Evolutionary conservation across 2,113 vertebrate species (phyloP), one percentile per base, ranked within the genome.

Genomic region (Paraplagusia blochii): DNA sequence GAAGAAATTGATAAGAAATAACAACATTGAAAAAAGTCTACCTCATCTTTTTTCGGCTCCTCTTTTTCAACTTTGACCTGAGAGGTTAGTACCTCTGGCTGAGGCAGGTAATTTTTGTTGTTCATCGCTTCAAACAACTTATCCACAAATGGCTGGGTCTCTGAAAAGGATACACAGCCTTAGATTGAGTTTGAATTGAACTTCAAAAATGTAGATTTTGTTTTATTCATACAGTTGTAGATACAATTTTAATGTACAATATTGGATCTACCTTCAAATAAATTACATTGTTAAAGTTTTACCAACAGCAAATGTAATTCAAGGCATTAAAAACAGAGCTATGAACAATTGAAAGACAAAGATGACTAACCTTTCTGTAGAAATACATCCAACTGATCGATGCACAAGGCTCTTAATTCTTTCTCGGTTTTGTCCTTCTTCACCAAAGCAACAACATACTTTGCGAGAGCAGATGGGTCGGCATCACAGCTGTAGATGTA

Each of bases 341-440:
- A 36, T 29, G 49, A 51, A 11, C 33, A 51, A 17, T 11, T 6
- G 12, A 5, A 7, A 5, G 34, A 5, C 11, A n/a, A 8, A 1
- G 9, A n/a, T 43, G 12, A 13, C 52, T 56, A 89, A 98, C 96
- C 97, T 91, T 98, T 99, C 81, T 99, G 97, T 72, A 99, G 95
- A 89, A 99, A 99, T 58, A 99, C 97, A 90, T 99, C 97, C 81
- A 99, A 87, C 76, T 99, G 97, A 91, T 99, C 97, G 77, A 99
- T 94, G 85, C 97, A 99, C 54, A 99, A 85, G 34, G 96, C 96
- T 85, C 96, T 98, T 59, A 99, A 85, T 45, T 99, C 97, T 80
- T 95, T 94, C 73, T 98, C 95, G 64, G 88, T 95, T 92, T 99
- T 99, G 85, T 99, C 97, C 68, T 99, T 99, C 86, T 99, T 99